A percentile compares a stretch with the other conserved stretches of the same genome.
Evolutionary conservation across 2,797 vertebrate genomes (phyloP).

Genomic region (Simalia tracyae): DNA sequence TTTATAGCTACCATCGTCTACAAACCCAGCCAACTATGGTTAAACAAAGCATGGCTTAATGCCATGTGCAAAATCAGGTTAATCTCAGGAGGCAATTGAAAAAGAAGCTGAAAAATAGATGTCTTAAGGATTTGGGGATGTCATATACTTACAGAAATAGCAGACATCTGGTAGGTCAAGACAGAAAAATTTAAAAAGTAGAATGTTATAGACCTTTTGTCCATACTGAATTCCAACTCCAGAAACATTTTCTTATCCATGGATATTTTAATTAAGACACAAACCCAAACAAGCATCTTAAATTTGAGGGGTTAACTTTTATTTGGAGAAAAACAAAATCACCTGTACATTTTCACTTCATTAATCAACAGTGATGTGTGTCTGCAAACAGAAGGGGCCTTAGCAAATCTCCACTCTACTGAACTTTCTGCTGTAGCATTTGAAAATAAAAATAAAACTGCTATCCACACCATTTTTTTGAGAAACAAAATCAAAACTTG

Average conservation of each 20-base stretch:
- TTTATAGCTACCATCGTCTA: not conserved
- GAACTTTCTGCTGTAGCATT: slow-evolving; percentile 24
- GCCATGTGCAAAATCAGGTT: not conserved
- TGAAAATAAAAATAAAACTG: slow-evolving; percentile 34
- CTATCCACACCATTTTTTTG: not conserved
- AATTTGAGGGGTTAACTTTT: slow-evolving; percentile 54
- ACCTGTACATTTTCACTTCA: slow-evolving; percentile 47
- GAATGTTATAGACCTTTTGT: not conserved
- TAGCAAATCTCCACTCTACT: slow-evolving; percentile 27
- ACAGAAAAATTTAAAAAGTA: not conserved
- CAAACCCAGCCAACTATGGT: not conserved
- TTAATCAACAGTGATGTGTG: slow-evolving; percentile 8
- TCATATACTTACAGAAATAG: not conserved
- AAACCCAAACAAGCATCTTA: slow-evolving; percentile 8
- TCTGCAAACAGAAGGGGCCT: slow-evolving; percentile 59
- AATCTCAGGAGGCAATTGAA: not conserved
- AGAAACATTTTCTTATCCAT: not conserved
- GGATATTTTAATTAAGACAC: not conserved
- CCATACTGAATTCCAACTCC: not conserved
- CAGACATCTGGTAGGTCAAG: not conserved
- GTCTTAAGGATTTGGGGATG: not conserved
- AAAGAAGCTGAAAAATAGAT: not conserved
- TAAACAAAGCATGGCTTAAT: not conserved
- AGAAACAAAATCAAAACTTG: slow-evolving; percentile 38
- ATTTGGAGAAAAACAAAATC: slow-evolving; percentile 43